Evolutionary conservation across 2,797 vertebrate species (phyloP).

Genomic region (Danio aesculapii): DNA sequence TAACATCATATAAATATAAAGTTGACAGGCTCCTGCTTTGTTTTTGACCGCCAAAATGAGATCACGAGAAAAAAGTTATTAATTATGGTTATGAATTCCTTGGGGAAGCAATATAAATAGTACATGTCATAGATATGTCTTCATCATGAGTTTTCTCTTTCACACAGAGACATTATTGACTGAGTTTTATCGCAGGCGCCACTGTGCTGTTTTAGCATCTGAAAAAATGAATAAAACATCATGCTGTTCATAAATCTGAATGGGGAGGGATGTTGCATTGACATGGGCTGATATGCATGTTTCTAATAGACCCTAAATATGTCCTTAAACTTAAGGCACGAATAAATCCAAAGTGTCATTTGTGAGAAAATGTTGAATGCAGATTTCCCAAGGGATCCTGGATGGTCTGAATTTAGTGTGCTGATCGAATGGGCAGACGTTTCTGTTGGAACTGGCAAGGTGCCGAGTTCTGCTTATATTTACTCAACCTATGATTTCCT

Average conservation of each 20-base stretch:
- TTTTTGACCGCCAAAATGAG: neutral
- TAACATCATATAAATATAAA: neutral
- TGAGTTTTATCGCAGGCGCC: neutral
- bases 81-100: neutral
- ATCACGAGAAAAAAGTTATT: neutral
- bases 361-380: conserved; percentile 64
- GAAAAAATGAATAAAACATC: neutral
- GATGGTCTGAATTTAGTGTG: conserved; percentile 51
- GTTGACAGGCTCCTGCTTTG: neutral
- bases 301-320: conserved; percentile 1
- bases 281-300: neutral
- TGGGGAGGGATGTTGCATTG: neutral
- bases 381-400: conserved; percentile 60
- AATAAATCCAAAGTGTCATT: conserved; percentile 51
- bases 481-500: conserved; percentile 53
- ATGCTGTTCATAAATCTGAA: conserved; percentile 8
- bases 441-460: conserved; percentile 60
- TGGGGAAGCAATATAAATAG: neutral
- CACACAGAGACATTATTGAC: neutral
- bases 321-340: neutral
- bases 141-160: conserved; percentile 7
- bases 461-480: conserved; percentile 53
- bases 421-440: conserved; percentile 58
- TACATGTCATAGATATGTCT: neutral
- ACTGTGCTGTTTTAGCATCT: neutral